Evolutionary conservation across 1,140 invertebrate genomes (phyloP), one percentile per base, ranked within the genome.

Genomic region (Hypsibius dujardini): DNA sequence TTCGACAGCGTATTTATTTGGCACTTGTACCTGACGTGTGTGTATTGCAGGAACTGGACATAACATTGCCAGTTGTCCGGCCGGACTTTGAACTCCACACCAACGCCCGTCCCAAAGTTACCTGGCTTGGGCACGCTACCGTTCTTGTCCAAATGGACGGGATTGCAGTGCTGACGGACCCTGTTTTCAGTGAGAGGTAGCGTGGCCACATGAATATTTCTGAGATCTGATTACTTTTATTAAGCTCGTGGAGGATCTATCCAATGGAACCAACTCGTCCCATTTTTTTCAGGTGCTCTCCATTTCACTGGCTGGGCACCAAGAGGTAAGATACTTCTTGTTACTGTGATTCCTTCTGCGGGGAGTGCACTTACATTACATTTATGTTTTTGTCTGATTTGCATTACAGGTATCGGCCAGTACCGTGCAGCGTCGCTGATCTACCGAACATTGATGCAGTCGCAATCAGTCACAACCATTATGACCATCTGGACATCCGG

Each of bases 381-480:
- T 28, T 28, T 28, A 28, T 28, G 28, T 28, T 28, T 28, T 28
- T 28, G 28, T 28, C 28, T 28, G 28, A 28, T 28, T 28, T 28
- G 28, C 28, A 7, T 56, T 56, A 12, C 60, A 74, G 83, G 59
- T 83, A 79, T 75, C 74, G 83, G 28, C 76, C 76, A 46, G 72
- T 78, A 1, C 80, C 83, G 12, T 81, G 80, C 74, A 74, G 74
- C 2, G 74, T 84, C 69, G 74, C 79, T 47, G 80, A 82, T 60
- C 74, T 84, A 40, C 70, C 72, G 46, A 70, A 76, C 15, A 74
- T 84, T 12, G 78, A 84, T 75, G 81, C 78, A 56, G 81, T 83
- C 3, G 72, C 84, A 12, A 83, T 84, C 70, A 83, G 81, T 67
- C 83, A 84, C 73, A 81, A 81, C 74, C 83, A 84, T 76, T 84